These are phyloP conservation scores for Syrrhaptes paradoxus DNA, from an alignment of 2,113 vertebrate genomes.

Conservation along the genomic window DNA sequence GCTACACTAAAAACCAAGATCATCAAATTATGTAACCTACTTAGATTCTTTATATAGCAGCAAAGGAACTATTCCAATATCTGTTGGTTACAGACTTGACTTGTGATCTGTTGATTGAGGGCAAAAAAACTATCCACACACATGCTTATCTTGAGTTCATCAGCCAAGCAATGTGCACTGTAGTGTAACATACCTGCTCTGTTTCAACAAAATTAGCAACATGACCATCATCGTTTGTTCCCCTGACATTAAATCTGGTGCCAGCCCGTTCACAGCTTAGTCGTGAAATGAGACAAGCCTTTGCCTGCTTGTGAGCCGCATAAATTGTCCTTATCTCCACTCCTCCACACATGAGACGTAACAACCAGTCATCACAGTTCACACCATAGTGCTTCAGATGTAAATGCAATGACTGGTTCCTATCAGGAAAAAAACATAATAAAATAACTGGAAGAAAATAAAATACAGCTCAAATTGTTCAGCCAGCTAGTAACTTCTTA, in stretches of 20 bases:
- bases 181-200: conserved; percentile 83
- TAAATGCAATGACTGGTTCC: conserved; percentile 96
- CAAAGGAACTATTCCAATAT: neutral
- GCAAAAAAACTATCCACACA: neutral
- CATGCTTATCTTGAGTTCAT: neutral
- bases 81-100: neutral
- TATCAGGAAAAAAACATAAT: conserved; percentile 17
- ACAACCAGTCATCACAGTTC: conserved; percentile 94
- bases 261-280: conserved; percentile 96
- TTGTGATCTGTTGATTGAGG: neutral
- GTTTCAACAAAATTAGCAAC: conserved; percentile 99
- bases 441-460: neutral
- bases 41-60: conserved; percentile 27
- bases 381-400: conserved; percentile 97
- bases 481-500: neutral
- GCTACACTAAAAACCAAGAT: conserved; percentile 18
- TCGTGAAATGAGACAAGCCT: conserved; percentile 95
- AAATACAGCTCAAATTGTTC: neutral
- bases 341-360: conserved; percentile 96
- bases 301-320: conserved; percentile 96
- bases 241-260: conserved; percentile 95
- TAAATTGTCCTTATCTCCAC: conserved; percentile 98
- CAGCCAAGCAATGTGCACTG: neutral
- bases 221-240: conserved; percentile 95
- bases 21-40: conserved; percentile 33